A percentile compares a stretch with the other conserved stretches of the same genome.
Conservation (phyloP, 2,113 vertebrate species). For the Solea solea region DNA sequence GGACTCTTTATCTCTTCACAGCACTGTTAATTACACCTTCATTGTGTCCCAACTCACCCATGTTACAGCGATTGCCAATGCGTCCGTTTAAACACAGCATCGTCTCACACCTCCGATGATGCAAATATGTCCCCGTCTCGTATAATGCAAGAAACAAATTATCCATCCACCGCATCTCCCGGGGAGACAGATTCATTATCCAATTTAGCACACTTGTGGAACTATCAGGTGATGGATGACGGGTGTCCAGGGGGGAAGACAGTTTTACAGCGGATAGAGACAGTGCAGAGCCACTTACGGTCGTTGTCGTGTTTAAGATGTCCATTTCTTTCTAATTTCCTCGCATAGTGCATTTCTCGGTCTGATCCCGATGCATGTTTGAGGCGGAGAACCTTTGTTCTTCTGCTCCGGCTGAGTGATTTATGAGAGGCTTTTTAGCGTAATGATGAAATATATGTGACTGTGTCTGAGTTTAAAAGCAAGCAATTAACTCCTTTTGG, state of each 20-base stretch:
- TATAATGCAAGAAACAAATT: constrained; percentile 68
- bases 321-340: constrained; percentile 41
- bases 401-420: constrained; percentile 49
- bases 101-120: constrained; percentile 46
- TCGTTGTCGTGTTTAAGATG: constrained; percentile 49
- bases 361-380: constrained; percentile 12
- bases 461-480: constrained; percentile 66
- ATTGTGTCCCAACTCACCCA: constrained; percentile 37
- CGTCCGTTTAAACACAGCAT: constrained; percentile 41
- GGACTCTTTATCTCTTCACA: not conserved
- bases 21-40: constrained; percentile 8
- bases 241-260: constrained; percentile 45
- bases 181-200: constrained; percentile 68
- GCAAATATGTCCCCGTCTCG: constrained; percentile 48
- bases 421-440: constrained; percentile 59
- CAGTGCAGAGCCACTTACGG: constrained; percentile 18
- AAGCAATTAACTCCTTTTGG: constrained; percentile 69
- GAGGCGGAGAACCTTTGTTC: constrained; percentile 29
- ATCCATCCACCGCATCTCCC: constrained; percentile 64
- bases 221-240: constrained; percentile 63
- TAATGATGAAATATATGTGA: constrained; percentile 75
- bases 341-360: not conserved
- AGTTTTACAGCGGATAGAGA: constrained; percentile 58
- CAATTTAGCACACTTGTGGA: constrained; percentile 61
- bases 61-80: constrained; percentile 39